phyloP scores from a whole-genome alignment of 2,888 invertebrate genomes.

The Caenorhabditis sp. region DNA sequence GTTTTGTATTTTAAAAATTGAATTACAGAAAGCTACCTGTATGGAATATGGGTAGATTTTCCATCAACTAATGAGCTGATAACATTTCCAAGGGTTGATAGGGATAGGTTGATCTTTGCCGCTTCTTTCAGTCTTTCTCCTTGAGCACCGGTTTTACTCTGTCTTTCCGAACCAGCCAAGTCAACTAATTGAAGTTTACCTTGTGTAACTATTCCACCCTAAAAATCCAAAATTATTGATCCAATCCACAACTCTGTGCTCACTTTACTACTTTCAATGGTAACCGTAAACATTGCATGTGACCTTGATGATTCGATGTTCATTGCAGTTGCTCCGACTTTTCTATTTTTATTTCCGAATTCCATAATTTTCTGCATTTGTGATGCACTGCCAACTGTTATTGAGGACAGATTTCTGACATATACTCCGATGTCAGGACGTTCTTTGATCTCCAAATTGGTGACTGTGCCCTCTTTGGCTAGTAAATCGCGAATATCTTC shows the following conservation, averaged over 20 bases:
- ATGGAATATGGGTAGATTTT: conserved; percentile 95
- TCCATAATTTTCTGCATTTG: conserved; percentile 94
- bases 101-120: conserved; percentile 94
- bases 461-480: conserved; percentile 82
- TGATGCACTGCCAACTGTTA: conserved; percentile 96
- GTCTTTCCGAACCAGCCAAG: conserved; percentile 95
- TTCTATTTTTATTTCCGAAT: conserved; percentile 89
- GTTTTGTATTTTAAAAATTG: no score
- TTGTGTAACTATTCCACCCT: conserved; percentile 74
- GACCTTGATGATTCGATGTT: conserved; percentile 82
- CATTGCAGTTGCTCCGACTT: conserved; percentile 92
- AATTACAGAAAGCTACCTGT: no score
- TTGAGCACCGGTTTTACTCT: conserved; percentile 87
- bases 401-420: conserved; percentile 94
- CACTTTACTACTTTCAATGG: conserved; percentile 79
- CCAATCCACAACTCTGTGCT: no score
- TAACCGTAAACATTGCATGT: conserved; percentile 97
- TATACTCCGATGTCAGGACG: conserved; percentile 92
- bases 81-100: conserved; percentile 95
- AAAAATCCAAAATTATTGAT: no score
- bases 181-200: conserved; percentile 97
- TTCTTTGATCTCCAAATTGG: conserved; percentile 76
- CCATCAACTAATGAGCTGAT: conserved; percentile 97
- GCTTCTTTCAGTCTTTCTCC: conserved; percentile 85
- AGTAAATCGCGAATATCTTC: conserved; percentile 96